Conservation (phyloP, 2,797 vertebrate species). For the Scolopax rusticola region DNA sequence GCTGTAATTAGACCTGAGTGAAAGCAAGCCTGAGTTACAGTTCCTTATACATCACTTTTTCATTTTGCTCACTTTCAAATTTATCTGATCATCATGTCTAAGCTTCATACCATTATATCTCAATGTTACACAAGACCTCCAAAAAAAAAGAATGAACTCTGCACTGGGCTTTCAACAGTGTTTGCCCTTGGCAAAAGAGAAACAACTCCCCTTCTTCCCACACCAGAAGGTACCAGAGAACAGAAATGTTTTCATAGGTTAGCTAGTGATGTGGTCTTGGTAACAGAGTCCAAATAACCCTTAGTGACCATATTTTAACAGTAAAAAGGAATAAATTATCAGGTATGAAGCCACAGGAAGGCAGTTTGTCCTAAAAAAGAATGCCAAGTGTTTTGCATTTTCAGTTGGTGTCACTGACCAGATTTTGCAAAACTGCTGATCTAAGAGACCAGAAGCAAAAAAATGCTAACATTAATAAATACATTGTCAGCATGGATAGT, state of each 20-base stretch:
- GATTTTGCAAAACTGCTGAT: slow-evolving; percentile 5
- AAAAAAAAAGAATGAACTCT: not conserved
- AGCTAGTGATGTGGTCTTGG: not conserved
- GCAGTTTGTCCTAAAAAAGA: not conserved
- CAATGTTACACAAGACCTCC: not conserved
- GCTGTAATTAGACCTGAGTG: slow-evolving; percentile 32
- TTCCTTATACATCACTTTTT: not conserved
- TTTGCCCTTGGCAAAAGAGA: not conserved
- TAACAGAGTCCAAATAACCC: not conserved
- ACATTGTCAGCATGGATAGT: not conserved
- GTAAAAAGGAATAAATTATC: not conserved
- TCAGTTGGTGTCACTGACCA: not conserved
- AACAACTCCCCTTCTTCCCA: not conserved
- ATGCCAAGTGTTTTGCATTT: not conserved
- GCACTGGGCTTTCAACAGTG: not conserved
- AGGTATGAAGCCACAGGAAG: not conserved
- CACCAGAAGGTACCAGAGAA: not conserved
- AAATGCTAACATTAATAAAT: not conserved
- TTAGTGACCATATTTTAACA: not conserved
- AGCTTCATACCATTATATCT: not conserved
- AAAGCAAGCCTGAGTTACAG: slow-evolving; percentile 2
- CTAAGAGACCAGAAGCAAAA: not conserved
- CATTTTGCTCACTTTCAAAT: slow-evolving; percentile 16
- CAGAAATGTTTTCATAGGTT: not conserved
- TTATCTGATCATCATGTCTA: not conserved